Conservation (phyloP, 1,140 invertebrate genomes). For the Tetramorium simillimum region DNA sequence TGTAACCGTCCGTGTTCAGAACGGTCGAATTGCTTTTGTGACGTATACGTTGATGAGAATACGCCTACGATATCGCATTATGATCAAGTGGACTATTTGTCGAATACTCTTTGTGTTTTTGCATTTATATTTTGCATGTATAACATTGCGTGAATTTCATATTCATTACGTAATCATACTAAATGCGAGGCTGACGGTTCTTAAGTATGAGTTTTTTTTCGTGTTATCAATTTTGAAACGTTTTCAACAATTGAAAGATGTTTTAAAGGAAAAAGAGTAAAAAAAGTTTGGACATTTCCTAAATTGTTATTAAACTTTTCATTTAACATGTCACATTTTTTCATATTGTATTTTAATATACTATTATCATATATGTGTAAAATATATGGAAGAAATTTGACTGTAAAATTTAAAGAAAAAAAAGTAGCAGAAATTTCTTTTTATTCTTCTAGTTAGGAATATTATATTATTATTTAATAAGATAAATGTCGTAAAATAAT, state of each 20-base stretch:
- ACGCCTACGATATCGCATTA: conserved; percentile 22
- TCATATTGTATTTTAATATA: not conserved
- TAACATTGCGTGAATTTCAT: not conserved
- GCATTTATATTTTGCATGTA: not conserved
- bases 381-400: too few relatives aligned
- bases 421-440: not conserved
- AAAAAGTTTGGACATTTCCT: not conserved
- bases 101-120: not conserved
- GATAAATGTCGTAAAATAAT: not conserved
- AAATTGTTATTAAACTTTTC: not conserved
- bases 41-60: conserved; percentile 33
- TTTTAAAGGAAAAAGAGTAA: not conserved
- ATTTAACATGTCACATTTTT: not conserved
- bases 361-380: not conserved
- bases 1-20: conserved; percentile 36
- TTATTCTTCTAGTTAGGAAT: not conserved
- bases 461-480: not conserved
- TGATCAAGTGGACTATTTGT: not conserved
- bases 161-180: not conserved
- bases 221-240: not conserved
- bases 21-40: conserved; percentile 34
- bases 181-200: not conserved
- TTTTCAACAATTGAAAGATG: not conserved
- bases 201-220: not conserved
- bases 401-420: not conserved